Evolutionary conservation across 1,140 invertebrate species (phyloP), one percentile per base, ranked within the genome.

Genomic region (Diplogasteroides magnus): DNA sequence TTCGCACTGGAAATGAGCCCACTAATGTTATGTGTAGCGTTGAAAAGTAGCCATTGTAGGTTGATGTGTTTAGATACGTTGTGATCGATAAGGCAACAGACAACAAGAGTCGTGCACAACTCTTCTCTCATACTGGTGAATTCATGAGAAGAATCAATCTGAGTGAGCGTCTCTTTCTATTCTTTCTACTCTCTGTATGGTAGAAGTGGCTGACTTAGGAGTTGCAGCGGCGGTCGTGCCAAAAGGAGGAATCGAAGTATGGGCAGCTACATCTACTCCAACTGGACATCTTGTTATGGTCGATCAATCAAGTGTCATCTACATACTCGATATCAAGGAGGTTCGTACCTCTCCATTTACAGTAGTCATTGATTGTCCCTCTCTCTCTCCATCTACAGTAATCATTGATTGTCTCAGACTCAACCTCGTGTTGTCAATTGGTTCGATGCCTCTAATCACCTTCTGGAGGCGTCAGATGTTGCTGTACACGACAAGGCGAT

Each of bases 401-500:
- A 48, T 48, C 6, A 48, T 48, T 19, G 6, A 48, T 48, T 48
- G 6, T 19, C 19, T 48, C 37, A 48, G 37, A 19, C 37, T 6
- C 37, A 48, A 11, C 26, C 61, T 6, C 57, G 70, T 29, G 70
- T 97, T 67, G 85, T 94, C 61, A 89, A 89, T 77, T 97, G 93
- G 93, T 96, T 97, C 83, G 93, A 96, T 84, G 96, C 93, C 85
- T 93, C 91, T 83, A 91, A 94, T 84, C 92, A 93, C 83, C 96
- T 97, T 93, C 87, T 91, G 73, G 94, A 97, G 84, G 93, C 94
- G 19, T 94, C 92, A 64, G 94, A 97, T 85, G 94, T 97, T 81
- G 93, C 92, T 70, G 91, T 97, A 74, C 64, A 62, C 57, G 91
- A 91, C 71, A 92, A 93, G 79, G 92, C 95, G 84, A 96, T 92